phyloP scores from a whole-genome alignment of 2,797 vertebrate species.

The Characodon lateralis region DNA sequence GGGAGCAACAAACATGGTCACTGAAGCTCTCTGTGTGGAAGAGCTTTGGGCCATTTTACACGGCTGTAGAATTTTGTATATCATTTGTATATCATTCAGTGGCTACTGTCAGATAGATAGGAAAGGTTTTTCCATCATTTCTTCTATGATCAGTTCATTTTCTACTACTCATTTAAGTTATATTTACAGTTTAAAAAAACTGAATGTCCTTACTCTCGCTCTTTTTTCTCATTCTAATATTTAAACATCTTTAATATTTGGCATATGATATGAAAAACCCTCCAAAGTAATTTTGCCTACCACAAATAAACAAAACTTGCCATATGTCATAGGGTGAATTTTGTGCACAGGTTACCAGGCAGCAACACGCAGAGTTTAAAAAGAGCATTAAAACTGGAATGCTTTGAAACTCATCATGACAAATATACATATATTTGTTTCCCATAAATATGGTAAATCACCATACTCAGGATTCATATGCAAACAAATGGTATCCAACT shows the following conservation, averaged over 20 bases:
- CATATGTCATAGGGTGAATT: conserved; percentile 60
- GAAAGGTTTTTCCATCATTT: conserved; percentile 45
- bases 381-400: conserved; percentile 30
- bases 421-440: conserved; percentile 36
- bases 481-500: conserved; percentile 15
- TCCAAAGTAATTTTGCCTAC: conserved; percentile 32
- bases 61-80: conserved; percentile 29
- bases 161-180: conserved; percentile 31
- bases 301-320: conserved; percentile 36
- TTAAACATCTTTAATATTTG: conserved; percentile 7
- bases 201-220: neutral
- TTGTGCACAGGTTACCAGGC: conserved; percentile 28
- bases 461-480: conserved; percentile 16
- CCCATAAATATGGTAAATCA: conserved; percentile 38
- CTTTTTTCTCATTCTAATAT: neutral
- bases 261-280: conserved; percentile 46
- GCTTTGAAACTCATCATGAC: conserved; percentile 25
- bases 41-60: conserved; percentile 30
- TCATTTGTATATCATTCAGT: conserved; percentile 59
- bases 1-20: conserved; percentile 71
- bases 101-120: conserved; percentile 51
- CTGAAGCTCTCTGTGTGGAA: conserved; percentile 50
- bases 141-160: conserved; percentile 32
- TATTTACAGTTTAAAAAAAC: neutral
- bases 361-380: neutral